Percentiles rank a stretch among this genome's conserved stretches.
Evolutionary conservation across 2,888 invertebrate genomes (phyloP).

Genomic region (Campoplex nolae): DNA sequence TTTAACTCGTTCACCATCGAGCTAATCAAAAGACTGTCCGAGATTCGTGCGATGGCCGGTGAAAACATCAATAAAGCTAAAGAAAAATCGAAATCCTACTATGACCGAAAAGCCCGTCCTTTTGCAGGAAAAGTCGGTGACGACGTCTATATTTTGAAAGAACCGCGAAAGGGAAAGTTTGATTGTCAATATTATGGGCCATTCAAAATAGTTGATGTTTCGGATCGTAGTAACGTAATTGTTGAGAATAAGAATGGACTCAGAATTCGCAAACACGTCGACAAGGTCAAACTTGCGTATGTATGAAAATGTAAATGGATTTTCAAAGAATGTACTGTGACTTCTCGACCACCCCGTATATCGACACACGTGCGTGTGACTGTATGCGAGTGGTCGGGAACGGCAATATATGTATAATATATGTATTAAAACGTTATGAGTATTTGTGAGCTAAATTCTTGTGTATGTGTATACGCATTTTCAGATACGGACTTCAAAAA

Average conservation of each 20-base stretch:
- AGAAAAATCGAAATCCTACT: constrained; percentile 5
- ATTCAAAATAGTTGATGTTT: constrained; percentile 23
- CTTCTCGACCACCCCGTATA: background rate
- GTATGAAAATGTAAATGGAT: background rate
- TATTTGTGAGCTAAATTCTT: too few relatives aligned
- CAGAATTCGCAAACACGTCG: constrained; percentile 1
- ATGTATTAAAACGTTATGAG: too few relatives aligned
- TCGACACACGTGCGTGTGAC: too few relatives aligned
- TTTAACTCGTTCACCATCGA: too few relatives aligned
- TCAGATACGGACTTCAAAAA: too few relatives aligned
- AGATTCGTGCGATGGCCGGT: too few relatives aligned
- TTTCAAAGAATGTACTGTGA: background rate
- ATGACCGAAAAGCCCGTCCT: constrained; percentile 20
- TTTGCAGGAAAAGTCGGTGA: constrained; percentile 36
- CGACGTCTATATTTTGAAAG: constrained; percentile 32
- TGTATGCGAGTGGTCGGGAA: too few relatives aligned
- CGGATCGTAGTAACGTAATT: constrained; percentile 20
- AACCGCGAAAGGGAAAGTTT: constrained; percentile 45
- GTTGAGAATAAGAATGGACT: background rate
- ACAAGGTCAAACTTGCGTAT: background rate
- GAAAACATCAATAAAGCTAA: background rate
- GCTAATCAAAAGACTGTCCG: too few relatives aligned
- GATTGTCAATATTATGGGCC: constrained; percentile 50
- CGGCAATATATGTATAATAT: too few relatives aligned
- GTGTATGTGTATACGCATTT: too few relatives aligned